A percentile compares a stretch with the other conserved stretches of the same genome.
phyloP scores from a whole-genome alignment of 2,797 vertebrate genomes.

The Cynopterus sphinx region DNA sequence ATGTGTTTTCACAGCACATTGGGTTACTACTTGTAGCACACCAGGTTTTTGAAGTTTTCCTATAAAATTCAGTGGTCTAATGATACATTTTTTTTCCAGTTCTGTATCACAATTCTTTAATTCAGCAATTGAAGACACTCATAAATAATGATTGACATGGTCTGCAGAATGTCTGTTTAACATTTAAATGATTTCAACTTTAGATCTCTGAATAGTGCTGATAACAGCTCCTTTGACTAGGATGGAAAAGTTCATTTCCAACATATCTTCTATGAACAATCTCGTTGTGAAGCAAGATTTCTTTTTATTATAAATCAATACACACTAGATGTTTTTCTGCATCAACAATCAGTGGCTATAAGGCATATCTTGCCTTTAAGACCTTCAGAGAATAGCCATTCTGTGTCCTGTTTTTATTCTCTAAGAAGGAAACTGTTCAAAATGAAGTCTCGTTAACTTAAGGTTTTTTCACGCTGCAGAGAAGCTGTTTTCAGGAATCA shows the following conservation, averaged over 20 bases:
- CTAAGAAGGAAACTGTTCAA: not conserved
- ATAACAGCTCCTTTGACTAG: not conserved
- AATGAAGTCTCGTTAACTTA: not conserved
- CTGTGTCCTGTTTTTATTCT: not conserved
- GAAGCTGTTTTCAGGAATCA: not conserved
- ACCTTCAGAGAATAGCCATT: not conserved
- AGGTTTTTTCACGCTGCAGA: not conserved
- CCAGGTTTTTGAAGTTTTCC: not conserved
- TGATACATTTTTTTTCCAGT: slow-evolving; percentile 14
- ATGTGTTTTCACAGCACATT: slow-evolving; percentile 46
- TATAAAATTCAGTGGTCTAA: slow-evolving; percentile 43
- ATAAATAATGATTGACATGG: slow-evolving; percentile 32
- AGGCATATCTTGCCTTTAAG: not conserved
- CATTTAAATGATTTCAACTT: slow-evolving; percentile 17
- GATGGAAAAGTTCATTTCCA: not conserved
- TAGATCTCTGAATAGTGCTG: not conserved
- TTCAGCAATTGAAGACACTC: slow-evolving; percentile 13
- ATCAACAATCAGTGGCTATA: not conserved
- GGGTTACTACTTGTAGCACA: not conserved
- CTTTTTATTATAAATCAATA: slow-evolving; percentile 30
- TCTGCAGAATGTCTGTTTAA: not conserved
- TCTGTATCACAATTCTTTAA: slow-evolving; percentile 38
- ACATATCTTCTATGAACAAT: not conserved
- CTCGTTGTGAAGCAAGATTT: not conserved
- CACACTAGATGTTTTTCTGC: not conserved